Percentiles rank a stretch among this genome's conserved stretches.
phyloP scores from a whole-genome alignment of 23 tunicate genomes.

The Phallusia fumigata region DNA sequence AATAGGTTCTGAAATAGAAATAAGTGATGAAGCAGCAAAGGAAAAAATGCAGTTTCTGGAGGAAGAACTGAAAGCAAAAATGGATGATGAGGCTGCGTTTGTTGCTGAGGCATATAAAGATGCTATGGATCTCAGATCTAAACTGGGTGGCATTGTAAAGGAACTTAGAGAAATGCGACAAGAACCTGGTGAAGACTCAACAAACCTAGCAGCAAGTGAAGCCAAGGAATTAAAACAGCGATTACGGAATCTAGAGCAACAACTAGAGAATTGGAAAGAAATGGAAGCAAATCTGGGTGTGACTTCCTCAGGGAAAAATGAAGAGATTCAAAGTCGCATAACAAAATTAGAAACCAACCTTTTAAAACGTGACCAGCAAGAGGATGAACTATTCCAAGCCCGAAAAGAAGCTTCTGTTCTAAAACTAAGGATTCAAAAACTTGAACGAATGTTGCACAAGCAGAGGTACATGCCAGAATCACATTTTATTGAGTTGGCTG shows the following conservation, averaged over 20 bases:
- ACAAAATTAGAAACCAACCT: not conserved
- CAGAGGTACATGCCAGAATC: not conserved
- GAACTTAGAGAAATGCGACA: not conserved
- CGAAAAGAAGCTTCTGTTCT: not conserved
- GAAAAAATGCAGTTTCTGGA: conserved; percentile 10
- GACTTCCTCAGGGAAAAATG: not conserved
- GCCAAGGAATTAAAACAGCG: not conserved
- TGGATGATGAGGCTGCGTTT: conserved; percentile 4
- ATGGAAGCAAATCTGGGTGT: conserved; percentile 1
- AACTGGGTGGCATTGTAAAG: conserved; percentile 1
- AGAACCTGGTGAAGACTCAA: not conserved
- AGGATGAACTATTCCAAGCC: not conserved
- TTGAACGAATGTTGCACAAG: conserved; percentile 3
- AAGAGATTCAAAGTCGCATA: not conserved
- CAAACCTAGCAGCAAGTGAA: not conserved
- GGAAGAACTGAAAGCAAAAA: not conserved
- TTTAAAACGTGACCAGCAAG: not conserved
- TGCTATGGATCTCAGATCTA: not conserved
- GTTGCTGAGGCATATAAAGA: not conserved
- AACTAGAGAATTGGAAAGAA: conserved; percentile 2
- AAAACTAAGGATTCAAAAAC: not conserved
- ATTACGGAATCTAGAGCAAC: not conserved
- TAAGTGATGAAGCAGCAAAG: not conserved
- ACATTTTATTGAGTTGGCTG: not conserved
- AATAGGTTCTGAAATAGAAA: no score